Conservation (phyloP, 1,140 invertebrate species). For the Euborellia annulipes region DNA sequence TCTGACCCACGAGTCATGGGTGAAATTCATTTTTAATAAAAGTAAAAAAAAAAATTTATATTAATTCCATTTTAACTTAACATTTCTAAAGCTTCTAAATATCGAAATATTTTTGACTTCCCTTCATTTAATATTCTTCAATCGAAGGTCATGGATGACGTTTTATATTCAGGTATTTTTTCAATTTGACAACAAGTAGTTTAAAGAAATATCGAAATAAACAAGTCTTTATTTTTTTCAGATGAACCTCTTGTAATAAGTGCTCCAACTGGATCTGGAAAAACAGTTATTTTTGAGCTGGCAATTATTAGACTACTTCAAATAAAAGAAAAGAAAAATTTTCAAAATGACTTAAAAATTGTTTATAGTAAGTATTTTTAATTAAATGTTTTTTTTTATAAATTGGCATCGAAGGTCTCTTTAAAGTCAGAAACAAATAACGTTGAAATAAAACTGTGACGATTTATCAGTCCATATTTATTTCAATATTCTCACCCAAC, state of each 20-base stretch:
- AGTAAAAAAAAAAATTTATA: no score
- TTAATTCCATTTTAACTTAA: no score
- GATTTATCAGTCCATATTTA: neutral
- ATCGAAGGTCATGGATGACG: slow-evolving; percentile 48
- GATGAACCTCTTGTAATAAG: slow-evolving; percentile 56
- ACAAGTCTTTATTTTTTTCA: slow-evolving; percentile 27
- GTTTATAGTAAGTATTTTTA: slow-evolving; percentile 39
- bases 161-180: slow-evolving; percentile 41
- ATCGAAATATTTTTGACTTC: slow-evolving; percentile 40
- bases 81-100: slow-evolving; percentile 26
- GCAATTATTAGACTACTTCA: slow-evolving; percentile 50
- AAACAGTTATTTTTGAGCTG: slow-evolving; percentile 68
- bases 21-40: no score
- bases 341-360: slow-evolving; percentile 36
- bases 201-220: slow-evolving; percentile 8
- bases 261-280: slow-evolving; percentile 67
- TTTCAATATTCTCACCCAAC: neutral
- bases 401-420: no score
- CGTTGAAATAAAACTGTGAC: no score
- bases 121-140: slow-evolving; percentile 55
- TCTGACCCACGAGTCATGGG: no score
- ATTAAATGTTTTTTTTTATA: no score
- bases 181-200: slow-evolving; percentile 7
- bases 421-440: no score
- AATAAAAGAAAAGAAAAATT: slow-evolving; percentile 26